Evolutionary conservation across 2,113 vertebrate genomes (phyloP), one percentile per base, ranked within the genome.

Genomic region (Mionectes macconnelli): DNA sequence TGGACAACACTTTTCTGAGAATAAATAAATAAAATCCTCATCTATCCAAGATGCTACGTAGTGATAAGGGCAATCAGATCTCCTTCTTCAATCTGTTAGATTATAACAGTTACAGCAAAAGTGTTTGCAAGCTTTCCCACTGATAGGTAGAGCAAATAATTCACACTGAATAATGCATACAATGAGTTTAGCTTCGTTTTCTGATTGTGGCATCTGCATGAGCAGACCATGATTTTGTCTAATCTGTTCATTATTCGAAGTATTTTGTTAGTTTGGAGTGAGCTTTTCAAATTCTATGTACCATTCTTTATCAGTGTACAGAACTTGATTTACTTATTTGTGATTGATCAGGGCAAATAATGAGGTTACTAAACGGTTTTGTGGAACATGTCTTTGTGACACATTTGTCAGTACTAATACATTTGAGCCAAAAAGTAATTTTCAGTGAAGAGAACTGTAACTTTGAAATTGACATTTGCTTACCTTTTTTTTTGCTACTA

Each of bases 141-240:
- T 6, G 13, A 95, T 53, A 95, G 74, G 89, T 89, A 96, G 86
- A 94, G 59, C 39, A 90, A 94, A 84, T 94, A 96, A 96, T 91
- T 93, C 55, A 42, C 42, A 4, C 91, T 96, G 92, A 97, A 97
- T 97, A 95, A 95, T 95, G 87, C 82, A 97, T 96, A 90, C 94
- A 97, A 89, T 89, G 91, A 94, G 67, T 93, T 93, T 68, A 86
- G 44, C 40, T 72, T 89, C 49, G 66, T 69, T 57, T 27, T 78
- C 91, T 97, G 94, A 96, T 95, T 95, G 75, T 92, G 87, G 76
- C 10, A 23, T 57, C 56, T 84, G 44, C 89, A 90, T 1, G 0
- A 91, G 66, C 22, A 94, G 53, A 72, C 21, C 63, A 69, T 94
- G 88, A 96, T 94, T 96, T 94, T 93, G 45, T 93, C 79, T 90